Percentiles rank a stretch among this genome's conserved stretches.
Evolutionary conservation across 1,140 invertebrate genomes (phyloP).

Genomic region (Platorchestia sp.): DNA sequence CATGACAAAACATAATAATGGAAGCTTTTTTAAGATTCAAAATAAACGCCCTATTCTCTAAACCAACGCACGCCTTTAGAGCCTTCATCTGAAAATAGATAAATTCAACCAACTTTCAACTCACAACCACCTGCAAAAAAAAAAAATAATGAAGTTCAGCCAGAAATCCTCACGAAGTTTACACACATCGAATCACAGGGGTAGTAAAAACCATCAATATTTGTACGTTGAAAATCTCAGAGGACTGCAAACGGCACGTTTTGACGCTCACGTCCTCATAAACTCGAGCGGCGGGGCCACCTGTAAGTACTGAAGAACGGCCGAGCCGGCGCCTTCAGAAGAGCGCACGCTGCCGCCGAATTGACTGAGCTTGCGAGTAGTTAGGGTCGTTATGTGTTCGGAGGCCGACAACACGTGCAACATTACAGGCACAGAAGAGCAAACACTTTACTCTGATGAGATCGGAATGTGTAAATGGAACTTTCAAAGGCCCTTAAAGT

Average conservation of each 20-base stretch:
- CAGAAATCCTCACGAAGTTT: not conserved
- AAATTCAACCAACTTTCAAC: not conserved
- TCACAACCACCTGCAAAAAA: not conserved
- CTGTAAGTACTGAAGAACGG: not conserved
- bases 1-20: not conserved
- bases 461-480: constrained; percentile 23
- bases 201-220: not conserved
- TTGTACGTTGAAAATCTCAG: not conserved
- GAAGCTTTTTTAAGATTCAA: not conserved
- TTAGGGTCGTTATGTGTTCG: not conserved
- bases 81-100: not conserved
- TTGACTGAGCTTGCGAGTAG: not conserved
- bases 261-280: not conserved
- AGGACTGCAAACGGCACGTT: not conserved
- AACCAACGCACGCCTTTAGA: not conserved
- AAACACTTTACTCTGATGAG: not conserved
- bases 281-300: not conserved
- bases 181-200: not conserved
- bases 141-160: not conserved
- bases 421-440: not conserved
- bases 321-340: not conserved
- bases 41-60: not conserved
- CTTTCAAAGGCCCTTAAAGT: not conserved
- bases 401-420: not conserved
- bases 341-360: not conserved